These are phyloP conservation scores for Erythrolamprus reginae DNA, from an alignment of 2,113 vertebrate species.

Conservation along the genomic window DNA sequence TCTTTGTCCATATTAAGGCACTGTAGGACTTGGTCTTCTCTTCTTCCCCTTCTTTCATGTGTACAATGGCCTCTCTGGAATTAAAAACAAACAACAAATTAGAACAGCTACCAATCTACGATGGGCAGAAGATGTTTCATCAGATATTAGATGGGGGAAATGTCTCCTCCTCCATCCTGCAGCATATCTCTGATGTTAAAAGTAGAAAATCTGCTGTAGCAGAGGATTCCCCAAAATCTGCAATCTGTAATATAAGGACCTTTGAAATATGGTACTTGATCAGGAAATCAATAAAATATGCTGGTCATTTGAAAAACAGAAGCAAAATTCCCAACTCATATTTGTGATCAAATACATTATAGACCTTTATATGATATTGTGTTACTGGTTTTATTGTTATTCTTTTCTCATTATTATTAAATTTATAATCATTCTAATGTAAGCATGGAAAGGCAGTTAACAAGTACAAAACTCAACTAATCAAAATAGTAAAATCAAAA, in stretches of 20 bases:
- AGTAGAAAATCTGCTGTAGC: neutral
- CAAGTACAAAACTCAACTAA: neutral
- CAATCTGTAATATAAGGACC: neutral
- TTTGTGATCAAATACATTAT: neutral
- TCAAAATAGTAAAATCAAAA: neutral
- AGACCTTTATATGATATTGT: neutral
- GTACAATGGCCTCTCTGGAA: slow-evolving; percentile 87
- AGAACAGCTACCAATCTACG: slow-evolving; percentile 1
- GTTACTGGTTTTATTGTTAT: neutral
- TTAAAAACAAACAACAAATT: neutral
- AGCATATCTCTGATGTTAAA: neutral
- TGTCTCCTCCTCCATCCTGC: neutral
- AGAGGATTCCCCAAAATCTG: neutral
- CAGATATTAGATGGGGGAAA: neutral
- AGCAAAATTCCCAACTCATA: neutral
- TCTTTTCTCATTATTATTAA: neutral
- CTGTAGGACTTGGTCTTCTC: slow-evolving; percentile 95
- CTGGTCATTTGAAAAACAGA: neutral
- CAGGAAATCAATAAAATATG: neutral
- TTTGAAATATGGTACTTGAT: neutral
- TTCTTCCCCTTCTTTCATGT: slow-evolving; percentile 96
- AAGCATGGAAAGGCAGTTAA: neutral
- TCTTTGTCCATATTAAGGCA: slow-evolving; percentile 91
- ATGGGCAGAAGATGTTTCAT: neutral
- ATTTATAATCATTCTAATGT: neutral